Evolutionary conservation across 2,797 vertebrate genomes (phyloP), one percentile per base, ranked within the genome.

Genomic region (Oophaga sylvatica): DNA sequence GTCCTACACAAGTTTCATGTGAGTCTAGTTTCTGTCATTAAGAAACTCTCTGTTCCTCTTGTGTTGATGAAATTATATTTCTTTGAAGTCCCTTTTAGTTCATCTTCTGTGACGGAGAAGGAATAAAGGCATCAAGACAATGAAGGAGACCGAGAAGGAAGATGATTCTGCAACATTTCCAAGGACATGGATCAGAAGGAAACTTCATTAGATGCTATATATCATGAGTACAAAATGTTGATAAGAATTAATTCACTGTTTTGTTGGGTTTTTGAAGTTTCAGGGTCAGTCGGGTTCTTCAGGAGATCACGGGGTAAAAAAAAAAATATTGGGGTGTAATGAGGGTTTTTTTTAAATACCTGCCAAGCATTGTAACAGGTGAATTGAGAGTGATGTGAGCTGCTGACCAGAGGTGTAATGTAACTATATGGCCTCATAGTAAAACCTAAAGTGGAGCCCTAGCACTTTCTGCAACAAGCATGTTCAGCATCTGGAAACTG

Each of bases 1-100:
- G 92, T 93, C 94, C 93, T 91, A 90, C 93, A 91, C 90, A 92
- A 68, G 12, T 63, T 95, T 97, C 97, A 97, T 96, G 96, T 97
- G 96, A 97, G 96, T 96, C 92, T 94, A 96, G 97, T 97, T 97
- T 93, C 92, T 11, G 1, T 90, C 86, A 86, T 84, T 90, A 91
- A 29, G 91, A 91, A 88, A 80, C 68, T 29, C 84, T 16, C 2
- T 86, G 83, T 89, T 90, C 87, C 67, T 79, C 0, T 60, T 87
- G 87, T 88, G 89, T 86, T 89, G n/a, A 89, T 86, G 81, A 79
- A 86, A 89, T 89, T 86, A 89, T 13, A 71, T 83, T 71, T 82
- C 80, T 89, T 89, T 89, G 76, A 81, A 88, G 65, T 81, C 41
- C 29, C 67, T 76, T 68, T 76, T 31, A 68, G 59, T 81, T 85